Percentiles rank a stretch among this genome's conserved stretches.
Conservation (phyloP, 2,797 vertebrate genomes). For the Psittacula derbiana region DNA sequence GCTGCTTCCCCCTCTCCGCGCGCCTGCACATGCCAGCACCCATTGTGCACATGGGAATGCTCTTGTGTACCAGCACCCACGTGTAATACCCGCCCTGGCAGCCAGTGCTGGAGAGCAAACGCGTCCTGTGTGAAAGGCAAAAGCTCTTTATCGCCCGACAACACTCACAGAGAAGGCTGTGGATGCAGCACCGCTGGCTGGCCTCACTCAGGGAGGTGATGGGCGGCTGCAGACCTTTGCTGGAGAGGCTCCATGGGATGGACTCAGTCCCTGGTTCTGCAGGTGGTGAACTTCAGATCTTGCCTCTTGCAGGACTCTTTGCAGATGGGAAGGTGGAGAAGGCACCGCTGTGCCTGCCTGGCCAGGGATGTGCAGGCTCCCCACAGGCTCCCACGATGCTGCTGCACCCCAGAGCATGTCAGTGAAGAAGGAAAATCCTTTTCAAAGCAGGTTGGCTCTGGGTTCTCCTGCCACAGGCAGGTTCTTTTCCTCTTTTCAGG, state of each 20-base stretch:
- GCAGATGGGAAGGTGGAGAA: not conserved
- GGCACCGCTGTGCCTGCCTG: not conserved
- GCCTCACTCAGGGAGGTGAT: not conserved
- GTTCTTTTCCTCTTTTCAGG: not conserved
- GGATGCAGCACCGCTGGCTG: fast-evolving
- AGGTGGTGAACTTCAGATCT: not conserved
- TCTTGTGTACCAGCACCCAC: not conserved
- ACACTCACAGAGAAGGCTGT: fast-evolving
- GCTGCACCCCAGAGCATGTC: fast-evolving
- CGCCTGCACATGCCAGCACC: not conserved
- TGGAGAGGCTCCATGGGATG: fast-evolving
- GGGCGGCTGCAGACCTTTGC: not conserved
- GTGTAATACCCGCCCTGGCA: not conserved
- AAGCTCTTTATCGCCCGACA: fast-evolving
- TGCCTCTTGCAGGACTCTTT: not conserved
- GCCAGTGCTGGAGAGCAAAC: not conserved
- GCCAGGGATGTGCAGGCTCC: fast-evolving
- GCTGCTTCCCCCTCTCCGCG: not conserved
- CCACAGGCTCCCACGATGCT: not conserved
- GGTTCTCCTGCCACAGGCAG: not conserved
- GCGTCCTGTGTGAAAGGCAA: fast-evolving
- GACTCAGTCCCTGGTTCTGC: fast-evolving
- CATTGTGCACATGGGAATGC: not conserved
- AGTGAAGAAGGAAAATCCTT: not conserved
- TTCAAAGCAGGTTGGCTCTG: not conserved